Percentiles rank a stretch among this genome's conserved stretches.
phyloP scores from a whole-genome alignment of 2,888 invertebrate genomes.

The Andrena praecox region DNA sequence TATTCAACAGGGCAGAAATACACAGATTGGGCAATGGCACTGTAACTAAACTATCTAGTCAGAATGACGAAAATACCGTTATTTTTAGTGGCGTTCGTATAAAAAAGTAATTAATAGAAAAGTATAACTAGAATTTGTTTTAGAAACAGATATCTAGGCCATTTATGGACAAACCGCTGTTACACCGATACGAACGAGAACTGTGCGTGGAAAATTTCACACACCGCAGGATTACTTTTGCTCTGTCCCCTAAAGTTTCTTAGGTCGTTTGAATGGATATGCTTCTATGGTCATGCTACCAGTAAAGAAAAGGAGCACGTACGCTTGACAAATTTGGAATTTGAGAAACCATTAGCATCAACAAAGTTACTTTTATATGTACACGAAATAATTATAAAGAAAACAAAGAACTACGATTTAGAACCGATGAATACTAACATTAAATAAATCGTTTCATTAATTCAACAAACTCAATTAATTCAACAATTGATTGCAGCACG shows the following conservation, averaged over 20 bases:
- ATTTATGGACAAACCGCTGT: conserved; percentile 51
- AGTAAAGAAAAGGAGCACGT: conserved; percentile 19
- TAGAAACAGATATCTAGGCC: conserved; percentile 68
- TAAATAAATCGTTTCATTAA: conserved; percentile 43
- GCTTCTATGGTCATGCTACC: conserved; percentile 66
- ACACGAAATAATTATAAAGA: conserved; percentile 17
- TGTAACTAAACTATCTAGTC: conserved; percentile 73
- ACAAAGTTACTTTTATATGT: conserved; percentile 47
- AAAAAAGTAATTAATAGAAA: conserved; percentile 74
- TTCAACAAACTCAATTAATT: conserved; percentile 37
- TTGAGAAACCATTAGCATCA: conserved; percentile 26
- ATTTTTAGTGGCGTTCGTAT: conserved; percentile 71
- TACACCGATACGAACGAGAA: conserved; percentile 39
- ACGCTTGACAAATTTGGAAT: conserved; percentile 13
- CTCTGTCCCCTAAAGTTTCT: conserved; percentile 52
- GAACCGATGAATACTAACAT: conserved; percentile 33
- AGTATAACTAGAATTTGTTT: conserved; percentile 64
- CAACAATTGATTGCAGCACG: conserved; percentile 8
- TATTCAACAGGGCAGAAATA: conserved; percentile 66
- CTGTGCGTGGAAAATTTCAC: conserved; percentile 43
- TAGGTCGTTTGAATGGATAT: conserved; percentile 71
- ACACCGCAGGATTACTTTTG: conserved; percentile 23
- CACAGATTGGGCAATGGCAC: conserved; percentile 78
- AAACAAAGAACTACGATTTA: conserved; percentile 31
- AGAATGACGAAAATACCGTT: conserved; percentile 76